These are phyloP conservation scores for Augochlorella aurata DNA, from an alignment of 2,888 invertebrate genomes.

Conservation along the genomic window DNA sequence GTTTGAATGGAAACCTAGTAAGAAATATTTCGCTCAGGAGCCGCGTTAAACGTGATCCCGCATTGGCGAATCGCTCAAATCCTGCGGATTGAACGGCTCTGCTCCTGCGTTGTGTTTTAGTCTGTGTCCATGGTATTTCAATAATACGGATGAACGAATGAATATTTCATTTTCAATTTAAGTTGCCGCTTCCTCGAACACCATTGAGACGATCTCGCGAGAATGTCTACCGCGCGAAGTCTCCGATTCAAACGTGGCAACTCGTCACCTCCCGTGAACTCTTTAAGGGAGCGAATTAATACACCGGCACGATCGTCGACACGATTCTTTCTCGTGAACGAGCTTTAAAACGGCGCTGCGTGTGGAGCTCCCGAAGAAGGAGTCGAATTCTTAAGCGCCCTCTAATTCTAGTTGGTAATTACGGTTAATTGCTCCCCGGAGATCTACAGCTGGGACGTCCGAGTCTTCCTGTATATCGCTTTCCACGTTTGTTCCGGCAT, in stretches of 20 bases:
- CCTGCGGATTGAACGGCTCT: background rate
- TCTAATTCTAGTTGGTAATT: conserved; percentile 42
- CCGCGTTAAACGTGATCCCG: background rate
- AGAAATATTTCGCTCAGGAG: background rate
- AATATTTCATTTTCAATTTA: background rate
- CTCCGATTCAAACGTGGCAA: background rate
- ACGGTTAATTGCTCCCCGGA: conserved; percentile 36
- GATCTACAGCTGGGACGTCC: conserved; percentile 1
- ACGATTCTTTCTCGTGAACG: conserved; percentile 2
- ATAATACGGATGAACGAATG: background rate
- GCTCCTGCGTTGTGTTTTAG: background rate
- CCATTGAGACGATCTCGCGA: background rate
- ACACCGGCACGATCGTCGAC: background rate
- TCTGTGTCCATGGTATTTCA: background rate
- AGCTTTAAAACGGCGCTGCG: conserved; percentile 15
- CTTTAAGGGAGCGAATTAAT: conserved; percentile 25
- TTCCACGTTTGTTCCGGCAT: conserved; percentile 25
- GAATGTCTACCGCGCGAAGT: background rate
- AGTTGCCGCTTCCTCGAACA: background rate
- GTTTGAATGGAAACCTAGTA: background rate
- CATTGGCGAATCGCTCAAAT: background rate
- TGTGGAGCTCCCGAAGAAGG: conserved; percentile 13
- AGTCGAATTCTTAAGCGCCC: conserved; percentile 43
- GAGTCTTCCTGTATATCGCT: conserved; percentile 23
- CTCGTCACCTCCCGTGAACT: background rate